Evolutionary conservation across 2,113 vertebrate species (phyloP), one percentile per base, ranked within the genome.

Genomic region (Haplochromis burtoni): DNA sequence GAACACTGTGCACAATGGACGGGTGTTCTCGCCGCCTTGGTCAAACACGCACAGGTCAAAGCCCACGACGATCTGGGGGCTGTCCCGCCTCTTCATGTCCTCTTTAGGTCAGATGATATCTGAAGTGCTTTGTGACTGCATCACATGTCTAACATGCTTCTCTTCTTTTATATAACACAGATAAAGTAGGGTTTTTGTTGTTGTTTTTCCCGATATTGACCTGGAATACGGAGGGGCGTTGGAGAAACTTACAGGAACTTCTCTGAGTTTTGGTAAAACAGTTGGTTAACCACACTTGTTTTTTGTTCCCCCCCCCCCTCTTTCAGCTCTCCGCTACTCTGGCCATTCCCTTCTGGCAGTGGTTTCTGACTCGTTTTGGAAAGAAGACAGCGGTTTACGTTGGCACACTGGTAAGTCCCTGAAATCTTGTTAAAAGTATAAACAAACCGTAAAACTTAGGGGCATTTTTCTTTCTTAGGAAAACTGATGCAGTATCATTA

Each of bases 271-370:
- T 38, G 33, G 21, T 2, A 19, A 87, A 91, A 87, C 38, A 9
- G 33, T 73, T 86, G 76, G n/a, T 40, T 85, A 35, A 92, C 87
- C 59, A 38, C 13, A 82, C 47, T 61, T 54, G 35, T 3, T 51
- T 51, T 51, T 71, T 47, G 1, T 0, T 0, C 4, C 29, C 29
- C 29, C 54, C 49, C 6, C 5, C 8, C 6, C 5, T 4, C 33
- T 61, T 78, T 24, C 92, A 99, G 99, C 95, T 99, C 79, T 98
- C 98, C 0, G 99, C 98, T 76, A 98, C 98, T 1, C 49, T 99
- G 91, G 96, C 97, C 86, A 98, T 99, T 71, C 99, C 99, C 3
- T 83, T 99, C 93, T 99, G 99, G 99, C 99, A 99, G 90, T 99
- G 98, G 98, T 99, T 99, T 87, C 97, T 99, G 19, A 98, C 96